Evolutionary conservation across 2,797 vertebrate species (phyloP), one percentile per base, ranked within the genome.

Genomic region (Rallus crepitans): DNA sequence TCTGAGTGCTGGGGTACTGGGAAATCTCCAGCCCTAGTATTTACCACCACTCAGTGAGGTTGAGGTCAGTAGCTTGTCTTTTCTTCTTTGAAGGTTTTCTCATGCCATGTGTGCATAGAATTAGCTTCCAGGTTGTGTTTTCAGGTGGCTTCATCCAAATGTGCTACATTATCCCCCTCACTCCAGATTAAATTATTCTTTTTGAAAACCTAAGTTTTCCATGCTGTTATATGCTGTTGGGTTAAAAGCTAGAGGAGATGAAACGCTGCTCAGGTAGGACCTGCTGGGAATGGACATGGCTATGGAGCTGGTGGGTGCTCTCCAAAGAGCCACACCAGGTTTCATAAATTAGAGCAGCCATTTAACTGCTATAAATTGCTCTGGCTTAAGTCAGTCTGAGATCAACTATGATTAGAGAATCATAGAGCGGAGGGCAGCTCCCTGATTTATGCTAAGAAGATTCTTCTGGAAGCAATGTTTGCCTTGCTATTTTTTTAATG

Each of bases 361-460:
- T 57, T 93, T 71, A 77, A 68, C 30, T 76, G 52, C 78, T 95
- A 23, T 56, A 59, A 68, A 77, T 85, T 92, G 39, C 64, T 63
- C 64, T 84, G 84, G 11, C 47, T 93, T 85, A 60, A 91, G 73
- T 91, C 77, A 87, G 78, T 33, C 64, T 73, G 68, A 86, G 68
- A n/a, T 80, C 57, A 75, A 0, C 65, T 55, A 0, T 11, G 65
- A 23, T 59, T 71, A 89, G 64, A 68, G 89, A 61, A 57, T 6
- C 60, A 65, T 39, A 53, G 48, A 77, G 64, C 71, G 87, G 69
- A 64, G 87, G 48, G 10, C 33, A 80, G 50, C 52, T 47, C 61
- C 37, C 72, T 82, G 53, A 84, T 87, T 87, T 85, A 66, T 57
- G 28, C 48, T 59, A 68, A 87, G 73, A 89, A 56, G 60, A 78